Conservation (phyloP, 1,140 invertebrate species). For the Bombus waltoni region DNA sequence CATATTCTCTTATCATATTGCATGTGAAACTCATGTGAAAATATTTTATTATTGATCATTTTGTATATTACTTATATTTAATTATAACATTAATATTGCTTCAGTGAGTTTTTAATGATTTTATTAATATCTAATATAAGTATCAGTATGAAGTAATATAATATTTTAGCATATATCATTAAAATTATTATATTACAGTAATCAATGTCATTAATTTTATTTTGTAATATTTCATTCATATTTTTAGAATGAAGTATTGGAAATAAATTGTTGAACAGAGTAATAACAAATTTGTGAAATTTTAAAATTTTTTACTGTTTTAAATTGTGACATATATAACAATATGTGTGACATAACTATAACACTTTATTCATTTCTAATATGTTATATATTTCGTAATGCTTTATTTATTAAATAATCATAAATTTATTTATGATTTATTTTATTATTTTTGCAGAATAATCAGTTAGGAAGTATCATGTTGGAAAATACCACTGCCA, state of each 20-base stretch:
- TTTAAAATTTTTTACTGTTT: not conserved
- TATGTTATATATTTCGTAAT: slow-evolving; percentile 6
- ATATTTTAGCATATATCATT: not conserved
- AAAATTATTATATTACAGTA: not conserved
- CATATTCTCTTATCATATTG: slow-evolving; percentile 6
- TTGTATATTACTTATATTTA: not conserved
- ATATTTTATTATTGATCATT: slow-evolving; percentile 1
- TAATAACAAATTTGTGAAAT: not conserved
- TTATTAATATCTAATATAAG: no score
- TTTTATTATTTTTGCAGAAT: slow-evolving; percentile 67
- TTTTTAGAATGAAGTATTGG: not conserved
- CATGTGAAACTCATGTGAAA: not conserved
- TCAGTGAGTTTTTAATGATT: no score
- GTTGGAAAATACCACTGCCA: slow-evolving; percentile 75
- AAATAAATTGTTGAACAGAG: no score
- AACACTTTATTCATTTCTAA: not conserved
- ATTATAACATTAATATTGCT: no score
- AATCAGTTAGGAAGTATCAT: slow-evolving; percentile 74
- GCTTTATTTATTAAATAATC: not conserved
- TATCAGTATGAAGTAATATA: no score
- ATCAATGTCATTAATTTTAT: slow-evolving; percentile 8
- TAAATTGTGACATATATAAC: not conserved
- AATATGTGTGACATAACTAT: not conserved
- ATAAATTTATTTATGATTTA: not conserved
- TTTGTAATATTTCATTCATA: not conserved